Base-by-base conservation (phyloP, 2,888 invertebrate genomes). In the Tineola bisselliella region DNA sequence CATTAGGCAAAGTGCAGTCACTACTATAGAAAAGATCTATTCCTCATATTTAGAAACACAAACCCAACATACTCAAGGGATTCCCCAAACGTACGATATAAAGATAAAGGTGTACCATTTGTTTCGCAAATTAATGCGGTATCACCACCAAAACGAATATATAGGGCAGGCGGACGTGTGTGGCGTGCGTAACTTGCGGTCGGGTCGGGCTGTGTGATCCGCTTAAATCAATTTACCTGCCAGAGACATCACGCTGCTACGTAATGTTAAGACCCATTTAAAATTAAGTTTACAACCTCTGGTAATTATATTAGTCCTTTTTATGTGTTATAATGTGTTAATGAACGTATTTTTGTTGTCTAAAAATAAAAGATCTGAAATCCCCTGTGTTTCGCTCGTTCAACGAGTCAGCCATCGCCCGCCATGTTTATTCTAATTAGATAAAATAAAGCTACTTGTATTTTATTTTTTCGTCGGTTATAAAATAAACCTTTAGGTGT, bases 91-190 rank as follows among this genome's bases (percentile, higher is more conserved):
- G 13, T 17, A 62, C 62, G 66, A 66, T 66, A 64, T 61, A 61
- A 64, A 69, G 71, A 71, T 66, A 70, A 69, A 70, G 67, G 69
- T 69, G 63, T 64, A 66, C 67, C 69, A 68, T 72, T 72, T 72
- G 66, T 70, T 67, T 68, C 68, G 64, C 66, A 70, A 70, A 70
- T 74, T 70, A 72, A 70, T 67, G 68, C 64, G 64, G 62, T 56
- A 56, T 56, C 59, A 30, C 62, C 61, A 61, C 44, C 62, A 64
- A 25, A 25, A 64, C 64, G 62, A 62, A 65, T 64, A 67, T 64
- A 64, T 64, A 63, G 62, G 62, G 58, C 62, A 33, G 59, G 63
- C 61, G 57, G 64, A 66, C 63, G 64, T 61, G 64, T 31, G 57
- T 25, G 58, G 33, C 31, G 58, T 58, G 33, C 33, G 33, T 33